A percentile compares a stretch with the other conserved stretches of the same genome.
Conservation (phyloP, 2,797 vertebrate genomes). For the Neosilurus hyrtlii region DNA sequence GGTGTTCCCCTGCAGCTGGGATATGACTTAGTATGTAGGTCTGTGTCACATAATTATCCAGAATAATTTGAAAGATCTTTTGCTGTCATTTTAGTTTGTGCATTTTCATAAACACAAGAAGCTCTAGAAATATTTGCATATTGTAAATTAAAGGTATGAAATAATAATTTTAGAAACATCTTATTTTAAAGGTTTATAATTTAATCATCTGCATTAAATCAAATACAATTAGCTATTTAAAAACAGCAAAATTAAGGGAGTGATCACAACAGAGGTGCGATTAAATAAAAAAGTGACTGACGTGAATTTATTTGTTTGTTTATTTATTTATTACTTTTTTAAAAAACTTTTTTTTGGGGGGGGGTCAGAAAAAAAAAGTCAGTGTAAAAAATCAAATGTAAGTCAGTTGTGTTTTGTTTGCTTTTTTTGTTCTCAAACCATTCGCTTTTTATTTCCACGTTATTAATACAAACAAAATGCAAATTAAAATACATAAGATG, state of each 20-base stretch:
- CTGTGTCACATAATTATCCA: constrained; percentile 29
- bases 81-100: neutral
- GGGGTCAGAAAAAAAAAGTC: too few species aligned
- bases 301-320: too few species aligned
- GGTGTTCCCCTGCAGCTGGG: constrained; percentile 29
- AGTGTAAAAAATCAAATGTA: too few species aligned
- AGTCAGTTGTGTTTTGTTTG: too few species aligned
- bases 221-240: neutral
- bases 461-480: too few species aligned
- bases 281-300: too few species aligned
- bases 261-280: too few species aligned
- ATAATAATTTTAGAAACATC: neutral
- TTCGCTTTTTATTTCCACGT: too few species aligned
- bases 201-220: neutral
- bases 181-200: neutral
- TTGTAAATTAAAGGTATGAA: neutral
- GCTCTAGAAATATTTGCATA: neutral
- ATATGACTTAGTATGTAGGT: constrained; percentile 20
- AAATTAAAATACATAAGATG: too few species aligned
- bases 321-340: too few species aligned
- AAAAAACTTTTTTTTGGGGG: too few species aligned
- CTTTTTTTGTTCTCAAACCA: too few species aligned
- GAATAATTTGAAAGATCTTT: neutral
- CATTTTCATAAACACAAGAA: neutral
- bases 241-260: neutral